A percentile compares a stretch with the other conserved stretches of the same genome.
These are phyloP conservation scores for Ceratoteleas bidentatus DNA, from an alignment of 1,140 invertebrate genomes.

Conservation along the genomic window DNA sequence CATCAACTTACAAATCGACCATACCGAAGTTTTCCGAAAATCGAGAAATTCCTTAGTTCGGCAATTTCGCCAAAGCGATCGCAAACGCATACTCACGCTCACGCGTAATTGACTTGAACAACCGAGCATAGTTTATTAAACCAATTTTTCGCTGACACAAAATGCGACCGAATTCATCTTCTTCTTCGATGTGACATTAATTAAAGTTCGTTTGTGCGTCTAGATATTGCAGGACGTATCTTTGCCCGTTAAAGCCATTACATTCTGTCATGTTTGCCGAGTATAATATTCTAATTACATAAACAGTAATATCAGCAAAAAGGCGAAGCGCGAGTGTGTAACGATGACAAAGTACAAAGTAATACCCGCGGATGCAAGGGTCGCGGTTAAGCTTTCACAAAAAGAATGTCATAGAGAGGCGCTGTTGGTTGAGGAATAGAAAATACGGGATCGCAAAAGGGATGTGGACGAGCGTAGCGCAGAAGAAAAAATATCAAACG, in stretches of 20 bases:
- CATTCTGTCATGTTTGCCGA: conserved; percentile 61
- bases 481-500: conserved; percentile 58
- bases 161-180: conserved; percentile 59
- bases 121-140: conserved; percentile 59
- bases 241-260: conserved; percentile 63
- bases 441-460: conserved; percentile 51
- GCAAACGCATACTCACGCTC: conserved; percentile 17
- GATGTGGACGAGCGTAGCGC: conserved; percentile 36
- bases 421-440: conserved; percentile 59
- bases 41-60: conserved; percentile 27
- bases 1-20: no score
- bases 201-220: conserved; percentile 65
- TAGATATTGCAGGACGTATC: conserved; percentile 58
- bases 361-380: conserved; percentile 63
- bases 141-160: conserved; percentile 57
- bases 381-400: conserved; percentile 64
- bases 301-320: conserved; percentile 65
- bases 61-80: conserved; percentile 22
- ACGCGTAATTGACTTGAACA: conserved; percentile 58
- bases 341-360: conserved; percentile 66
- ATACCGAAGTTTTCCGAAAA: not conserved
- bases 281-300: conserved; percentile 64
- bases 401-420: conserved; percentile 60
- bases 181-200: conserved; percentile 64
- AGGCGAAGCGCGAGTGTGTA: conserved; percentile 61